Evolutionary conservation across 2,113 vertebrate species (phyloP).

Genomic region (Ia io): DNA sequence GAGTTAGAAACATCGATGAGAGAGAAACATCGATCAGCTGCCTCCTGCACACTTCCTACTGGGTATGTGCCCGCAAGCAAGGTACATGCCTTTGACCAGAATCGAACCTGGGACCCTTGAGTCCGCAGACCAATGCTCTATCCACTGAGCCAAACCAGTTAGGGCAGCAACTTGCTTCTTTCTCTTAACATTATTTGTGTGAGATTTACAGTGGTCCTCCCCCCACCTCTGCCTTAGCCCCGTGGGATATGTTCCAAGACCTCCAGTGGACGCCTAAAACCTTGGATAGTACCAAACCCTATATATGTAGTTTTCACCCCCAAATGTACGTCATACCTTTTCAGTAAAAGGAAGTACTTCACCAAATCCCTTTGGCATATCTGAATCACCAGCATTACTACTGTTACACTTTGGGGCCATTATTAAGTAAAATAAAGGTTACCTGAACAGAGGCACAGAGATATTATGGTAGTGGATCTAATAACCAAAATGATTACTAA

Average conservation of each 20-base stretch:
- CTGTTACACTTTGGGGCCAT: neutral
- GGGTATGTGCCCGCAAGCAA: no score
- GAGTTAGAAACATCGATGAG: no score
- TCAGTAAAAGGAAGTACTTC: neutral
- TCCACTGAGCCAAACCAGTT: no score
- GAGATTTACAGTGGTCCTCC: neutral
- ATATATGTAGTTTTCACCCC: neutral
- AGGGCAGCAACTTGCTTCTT: neutral
- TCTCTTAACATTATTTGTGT: neutral
- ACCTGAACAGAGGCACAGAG: neutral
- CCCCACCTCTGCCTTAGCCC: neutral
- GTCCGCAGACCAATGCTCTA: no score
- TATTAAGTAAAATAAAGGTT: neutral
- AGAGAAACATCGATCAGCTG: no score
- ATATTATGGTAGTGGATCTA: neutral
- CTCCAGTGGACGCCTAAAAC: neutral
- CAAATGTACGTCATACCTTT: neutral
- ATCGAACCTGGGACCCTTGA: no score
- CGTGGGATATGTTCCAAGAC: neutral
- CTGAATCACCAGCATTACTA: neutral
- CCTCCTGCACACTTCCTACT: no score
- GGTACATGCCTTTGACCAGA: no score
- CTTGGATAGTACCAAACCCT: neutral
- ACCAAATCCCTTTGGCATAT: neutral
- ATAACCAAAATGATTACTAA: neutral